Evolutionary conservation across 1,140 invertebrate genomes (phyloP), one percentile per base, ranked within the genome.

Genomic region (Rhopalosiphum padi): DNA sequence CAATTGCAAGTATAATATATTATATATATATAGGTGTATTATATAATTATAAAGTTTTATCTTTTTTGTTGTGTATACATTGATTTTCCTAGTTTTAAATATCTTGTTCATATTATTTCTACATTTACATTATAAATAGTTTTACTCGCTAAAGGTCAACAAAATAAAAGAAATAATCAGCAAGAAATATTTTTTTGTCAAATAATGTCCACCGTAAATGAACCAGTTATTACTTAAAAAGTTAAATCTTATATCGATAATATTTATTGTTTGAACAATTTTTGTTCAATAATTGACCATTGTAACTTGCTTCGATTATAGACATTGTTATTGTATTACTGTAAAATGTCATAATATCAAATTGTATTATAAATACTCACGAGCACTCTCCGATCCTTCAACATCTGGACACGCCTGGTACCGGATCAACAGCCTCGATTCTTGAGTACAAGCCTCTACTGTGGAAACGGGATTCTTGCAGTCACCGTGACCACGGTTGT

Each of bases 401-500:
- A 97, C 95, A 94, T 97, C 96, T 1, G 96, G 96, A 94, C 97
- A 97, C 2, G 96, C 97, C 94, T 97, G 96, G 94, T 97, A 97
- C 83, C 96, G 96, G 88, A 97, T 95, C 5, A 97, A 95, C 15
- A 97, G 95, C 86, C 96, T 96, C 90, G 96, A 96, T 30, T 96
- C 95, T 93, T 97, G 96, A 3, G 96, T 97, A 94, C 97, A 97
- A 60, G 96, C 96, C 94, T 97, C 97, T 41, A 96, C 96, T 55
- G 96, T 95, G 46, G 96, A 97, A 53, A 96, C 95, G 9, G 96
- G 96, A 85, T 95, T 95, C 23, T 96, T 96, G 95, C 98, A 99
- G 94, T 98, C 98, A 2, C 97, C 98, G 89, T 97, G 97, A 21
- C 98, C 97, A 25, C 97, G 95, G 95, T 96, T 97, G 94, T 98